Conservation (phyloP, 2,888 invertebrate genomes). For the Drosophila merina region DNA sequence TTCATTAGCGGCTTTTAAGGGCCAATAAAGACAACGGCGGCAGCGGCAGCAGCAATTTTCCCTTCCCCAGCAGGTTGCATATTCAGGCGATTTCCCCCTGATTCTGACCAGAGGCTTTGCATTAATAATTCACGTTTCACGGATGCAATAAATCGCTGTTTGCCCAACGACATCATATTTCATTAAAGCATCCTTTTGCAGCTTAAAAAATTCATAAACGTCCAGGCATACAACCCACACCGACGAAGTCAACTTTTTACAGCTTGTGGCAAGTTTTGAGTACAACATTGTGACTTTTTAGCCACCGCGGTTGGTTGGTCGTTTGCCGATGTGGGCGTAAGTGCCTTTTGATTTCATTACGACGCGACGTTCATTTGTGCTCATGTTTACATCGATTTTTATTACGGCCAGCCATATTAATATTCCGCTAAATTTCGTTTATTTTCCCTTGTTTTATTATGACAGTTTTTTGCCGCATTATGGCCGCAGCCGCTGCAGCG, state of each 20-base stretch:
- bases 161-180: constrained; percentile 5
- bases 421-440: constrained; percentile 11
- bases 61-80: constrained; percentile 31
- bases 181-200: constrained; percentile 2
- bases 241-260: constrained; percentile 27
- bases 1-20: constrained; percentile 68
- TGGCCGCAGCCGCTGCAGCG: too few species aligned
- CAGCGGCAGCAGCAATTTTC: constrained; percentile 13
- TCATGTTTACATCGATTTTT: constrained; percentile 34
- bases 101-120: constrained; percentile 19
- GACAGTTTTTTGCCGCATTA: constrained; percentile 9
- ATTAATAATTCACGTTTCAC: constrained; percentile 25
- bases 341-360: constrained; percentile 44
- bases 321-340: constrained; percentile 7
- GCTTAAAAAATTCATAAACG: constrained; percentile 31
- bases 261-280: constrained; percentile 24
- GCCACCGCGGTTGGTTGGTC: constrained; percentile 24
- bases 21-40: constrained; percentile 43
- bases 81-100: constrained; percentile 32
- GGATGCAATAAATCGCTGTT: constrained; percentile 33
- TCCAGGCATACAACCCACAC: constrained; percentile 7
- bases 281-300: constrained; percentile 44
- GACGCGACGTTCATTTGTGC: constrained; percentile 16
- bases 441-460: constrained; percentile 9
- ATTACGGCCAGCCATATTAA: constrained; percentile 9